A percentile compares a stretch with the other conserved stretches of the same genome.
Conservation (phyloP, 2,888 invertebrate genomes). For the Leuctra nigra region DNA sequence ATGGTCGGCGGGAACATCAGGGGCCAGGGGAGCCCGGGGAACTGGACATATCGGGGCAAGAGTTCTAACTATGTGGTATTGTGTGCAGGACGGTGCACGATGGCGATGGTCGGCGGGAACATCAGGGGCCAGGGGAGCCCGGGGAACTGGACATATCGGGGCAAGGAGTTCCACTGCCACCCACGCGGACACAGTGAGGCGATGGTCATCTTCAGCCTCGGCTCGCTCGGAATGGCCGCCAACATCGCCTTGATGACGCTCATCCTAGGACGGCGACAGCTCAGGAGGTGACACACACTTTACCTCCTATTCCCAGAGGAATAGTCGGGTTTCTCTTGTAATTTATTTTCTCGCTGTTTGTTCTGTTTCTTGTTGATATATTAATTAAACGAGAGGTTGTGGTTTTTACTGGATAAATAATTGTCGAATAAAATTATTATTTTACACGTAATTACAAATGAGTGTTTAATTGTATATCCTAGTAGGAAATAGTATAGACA, state of each 20-base stretch:
- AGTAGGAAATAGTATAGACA: no score
- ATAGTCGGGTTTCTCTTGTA: no score
- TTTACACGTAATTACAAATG: no score
- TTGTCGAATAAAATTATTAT: no score
- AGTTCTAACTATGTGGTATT: no score
- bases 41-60: constrained; percentile 52
- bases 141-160: constrained; percentile 54
- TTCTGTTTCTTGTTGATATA: no score
- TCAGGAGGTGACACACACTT: constrained; percentile 69
- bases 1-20: constrained; percentile 75
- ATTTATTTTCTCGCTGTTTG: no score
- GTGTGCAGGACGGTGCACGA: constrained; percentile 40
- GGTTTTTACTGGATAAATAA: no score
- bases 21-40: constrained; percentile 55
- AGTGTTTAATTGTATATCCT: no score
- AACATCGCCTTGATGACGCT: constrained; percentile 75
- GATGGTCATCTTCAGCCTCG: constrained; percentile 66
- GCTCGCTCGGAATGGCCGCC: constrained; percentile 71
- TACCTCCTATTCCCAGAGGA: no score
- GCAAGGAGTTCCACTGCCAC: constrained; percentile 64
- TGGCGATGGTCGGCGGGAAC: constrained; percentile 74
- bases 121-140: constrained; percentile 58
- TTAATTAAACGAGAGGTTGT: no score
- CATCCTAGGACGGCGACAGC: constrained; percentile 69
- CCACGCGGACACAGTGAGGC: constrained; percentile 76